Evolutionary conservation across 2,113 vertebrate species (phyloP).

Genomic region (Thalassarche chlororhynchos): DNA sequence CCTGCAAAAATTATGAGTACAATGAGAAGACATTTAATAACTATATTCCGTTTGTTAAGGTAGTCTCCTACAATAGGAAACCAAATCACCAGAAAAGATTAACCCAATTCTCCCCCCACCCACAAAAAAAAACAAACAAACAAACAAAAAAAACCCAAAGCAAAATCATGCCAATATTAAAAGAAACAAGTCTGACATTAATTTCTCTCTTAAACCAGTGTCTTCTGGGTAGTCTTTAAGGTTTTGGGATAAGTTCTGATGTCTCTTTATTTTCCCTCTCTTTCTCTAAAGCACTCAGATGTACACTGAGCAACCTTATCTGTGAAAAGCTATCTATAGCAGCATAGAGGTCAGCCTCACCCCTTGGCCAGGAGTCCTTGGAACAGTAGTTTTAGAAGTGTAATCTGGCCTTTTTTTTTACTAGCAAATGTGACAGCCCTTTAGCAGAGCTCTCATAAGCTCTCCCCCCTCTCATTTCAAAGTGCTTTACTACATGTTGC

Average conservation of each 20-base stretch:
- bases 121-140: neutral
- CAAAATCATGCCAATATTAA: neutral
- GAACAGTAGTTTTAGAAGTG: neutral
- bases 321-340: neutral
- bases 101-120: neutral
- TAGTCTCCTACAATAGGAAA: neutral
- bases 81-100: neutral
- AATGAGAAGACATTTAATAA: neutral
- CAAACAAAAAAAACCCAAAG: neutral
- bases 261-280: neutral
- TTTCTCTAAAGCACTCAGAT: neutral
- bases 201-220: neutral
- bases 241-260: neutral
- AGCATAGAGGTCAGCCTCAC: neutral
- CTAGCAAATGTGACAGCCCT: neutral
- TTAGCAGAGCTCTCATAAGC: neutral
- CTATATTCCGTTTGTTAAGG: neutral
- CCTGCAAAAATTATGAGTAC: neutral
- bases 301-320: neutral
- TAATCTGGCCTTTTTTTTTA: neutral
- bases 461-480: neutral
- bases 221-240: neutral
- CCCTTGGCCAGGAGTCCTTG: neutral
- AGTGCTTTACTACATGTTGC: neutral
- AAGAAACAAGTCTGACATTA: neutral